Percentiles rank a stretch among this genome's conserved stretches.
Conservation (phyloP, 2,113 vertebrate genomes). For the Dipodomys stephensi region DNA sequence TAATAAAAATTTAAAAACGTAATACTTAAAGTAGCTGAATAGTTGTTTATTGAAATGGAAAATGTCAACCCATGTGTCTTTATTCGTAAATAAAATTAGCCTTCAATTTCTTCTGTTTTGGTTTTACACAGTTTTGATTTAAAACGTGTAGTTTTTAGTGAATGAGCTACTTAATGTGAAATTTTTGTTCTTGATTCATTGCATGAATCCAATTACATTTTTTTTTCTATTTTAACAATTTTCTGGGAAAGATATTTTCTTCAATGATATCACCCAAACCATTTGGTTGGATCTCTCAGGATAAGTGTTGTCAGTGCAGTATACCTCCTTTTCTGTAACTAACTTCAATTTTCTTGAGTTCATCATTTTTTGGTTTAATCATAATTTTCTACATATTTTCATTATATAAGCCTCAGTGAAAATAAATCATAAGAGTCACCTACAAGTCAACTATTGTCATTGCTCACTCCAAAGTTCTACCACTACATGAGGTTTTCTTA, state of each 20-base stretch:
- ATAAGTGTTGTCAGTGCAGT: not conserved
- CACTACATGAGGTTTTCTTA: too few species aligned
- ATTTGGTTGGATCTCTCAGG: not conserved
- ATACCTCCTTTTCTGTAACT: not conserved
- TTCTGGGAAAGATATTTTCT: constrained; percentile 12
- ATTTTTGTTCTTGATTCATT: not conserved
- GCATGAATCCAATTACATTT: not conserved
- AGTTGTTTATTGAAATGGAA: not conserved
- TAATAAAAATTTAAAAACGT: too few species aligned
- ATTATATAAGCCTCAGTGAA: too few species aligned
- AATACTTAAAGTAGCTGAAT: too few species aligned
- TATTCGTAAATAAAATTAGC: not conserved
- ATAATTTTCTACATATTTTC: too few species aligned
- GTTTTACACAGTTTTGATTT: not conserved
- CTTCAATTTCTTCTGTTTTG: not conserved
- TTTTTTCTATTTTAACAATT: not conserved
- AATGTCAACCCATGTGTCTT: not conserved
- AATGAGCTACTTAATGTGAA: not conserved
- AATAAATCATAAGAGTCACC: too few species aligned
- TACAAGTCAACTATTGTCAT: too few species aligned
- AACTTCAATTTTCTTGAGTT: not conserved
- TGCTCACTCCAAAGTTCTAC: too few species aligned
- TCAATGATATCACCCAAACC: not conserved
- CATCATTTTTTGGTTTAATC: too few species aligned
- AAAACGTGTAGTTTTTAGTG: not conserved